Conservation (phyloP, 2,113 vertebrate genomes). For the Thamnaconus septentrionalis region DNA sequence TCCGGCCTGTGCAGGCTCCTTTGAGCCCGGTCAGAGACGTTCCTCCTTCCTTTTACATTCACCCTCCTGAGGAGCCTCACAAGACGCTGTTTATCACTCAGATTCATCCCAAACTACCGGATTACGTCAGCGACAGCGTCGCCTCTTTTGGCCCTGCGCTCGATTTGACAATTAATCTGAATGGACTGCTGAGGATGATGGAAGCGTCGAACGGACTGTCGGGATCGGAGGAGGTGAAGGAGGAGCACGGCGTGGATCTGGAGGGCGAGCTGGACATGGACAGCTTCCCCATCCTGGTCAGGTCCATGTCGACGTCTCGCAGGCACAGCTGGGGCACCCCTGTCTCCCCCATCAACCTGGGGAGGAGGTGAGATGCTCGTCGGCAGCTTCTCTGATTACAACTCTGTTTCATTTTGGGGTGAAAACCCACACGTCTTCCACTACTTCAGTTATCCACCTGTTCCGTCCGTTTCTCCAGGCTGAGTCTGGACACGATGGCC, state of each 20-base stretch:
- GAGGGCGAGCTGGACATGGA: constrained; percentile 61
- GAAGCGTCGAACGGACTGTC: constrained; percentile 21
- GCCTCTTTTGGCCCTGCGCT: constrained; percentile 27
- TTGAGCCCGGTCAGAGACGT: background rate
- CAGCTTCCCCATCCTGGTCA: constrained; percentile 75
- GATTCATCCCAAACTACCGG: constrained; percentile 17
- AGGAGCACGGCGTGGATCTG: constrained; percentile 21
- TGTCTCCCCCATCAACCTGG: constrained; percentile 76
- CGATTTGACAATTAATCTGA: constrained; percentile 42
- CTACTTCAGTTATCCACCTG: background rate
- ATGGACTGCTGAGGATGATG: constrained; percentile 41
- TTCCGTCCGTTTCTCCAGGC: constrained; percentile 60
- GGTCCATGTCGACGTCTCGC: constrained; percentile 80
- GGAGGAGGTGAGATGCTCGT: constrained; percentile 77
- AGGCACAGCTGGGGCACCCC: constrained; percentile 88
- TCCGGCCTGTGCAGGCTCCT: background rate
- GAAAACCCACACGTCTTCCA: no score
- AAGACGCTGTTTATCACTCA: constrained; percentile 42
- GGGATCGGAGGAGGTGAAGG: constrained; percentile 7
- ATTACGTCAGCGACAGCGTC: constrained; percentile 28
- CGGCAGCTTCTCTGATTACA: no score
- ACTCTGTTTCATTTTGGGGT: no score
- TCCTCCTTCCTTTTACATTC: background rate
- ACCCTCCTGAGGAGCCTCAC: constrained; percentile 23
- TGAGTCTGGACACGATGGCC: constrained; percentile 79